These are phyloP conservation scores for Argyresthia albistria DNA, from an alignment of 2,888 invertebrate species.

Conservation along the genomic window DNA sequence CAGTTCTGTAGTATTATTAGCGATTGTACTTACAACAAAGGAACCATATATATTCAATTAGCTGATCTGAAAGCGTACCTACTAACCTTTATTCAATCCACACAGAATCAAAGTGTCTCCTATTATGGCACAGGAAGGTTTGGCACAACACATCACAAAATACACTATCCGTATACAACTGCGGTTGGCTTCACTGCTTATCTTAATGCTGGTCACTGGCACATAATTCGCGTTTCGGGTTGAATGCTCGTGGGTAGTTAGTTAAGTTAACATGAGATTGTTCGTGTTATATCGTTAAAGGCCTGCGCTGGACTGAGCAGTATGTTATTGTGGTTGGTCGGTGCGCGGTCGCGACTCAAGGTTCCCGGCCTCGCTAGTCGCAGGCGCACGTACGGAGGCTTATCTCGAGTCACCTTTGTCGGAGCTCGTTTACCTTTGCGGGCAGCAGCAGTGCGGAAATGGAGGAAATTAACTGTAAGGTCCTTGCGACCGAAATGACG, in stretches of 20 bases:
- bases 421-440: conserved; percentile 8
- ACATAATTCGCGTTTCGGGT: conserved; percentile 27
- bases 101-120: conserved; percentile 34
- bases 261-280: conserved; percentile 21
- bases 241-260: conserved; percentile 7
- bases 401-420: conserved; percentile 53
- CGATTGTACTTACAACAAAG: background rate
- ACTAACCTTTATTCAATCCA: conserved; percentile 40
- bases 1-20: too few relatives aligned
- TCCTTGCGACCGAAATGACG: too few relatives aligned
- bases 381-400: conserved; percentile 47
- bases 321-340: conserved; percentile 62
- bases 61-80: conserved; percentile 17
- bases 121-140: conserved; percentile 49
- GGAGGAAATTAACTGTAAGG: too few relatives aligned
- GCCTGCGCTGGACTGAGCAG: conserved; percentile 60
- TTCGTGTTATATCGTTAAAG: conserved; percentile 61
- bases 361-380: conserved; percentile 41
- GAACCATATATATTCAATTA: background rate
- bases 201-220: conserved; percentile 17
- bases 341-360: conserved; percentile 57
- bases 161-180: conserved; percentile 42
- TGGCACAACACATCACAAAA: conserved; percentile 66
- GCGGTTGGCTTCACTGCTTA: conserved; percentile 37
- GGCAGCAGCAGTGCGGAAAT: too few relatives aligned